Base-by-base conservation (phyloP, 2,797 vertebrate species). In the Cottoperca gobio region DNA sequence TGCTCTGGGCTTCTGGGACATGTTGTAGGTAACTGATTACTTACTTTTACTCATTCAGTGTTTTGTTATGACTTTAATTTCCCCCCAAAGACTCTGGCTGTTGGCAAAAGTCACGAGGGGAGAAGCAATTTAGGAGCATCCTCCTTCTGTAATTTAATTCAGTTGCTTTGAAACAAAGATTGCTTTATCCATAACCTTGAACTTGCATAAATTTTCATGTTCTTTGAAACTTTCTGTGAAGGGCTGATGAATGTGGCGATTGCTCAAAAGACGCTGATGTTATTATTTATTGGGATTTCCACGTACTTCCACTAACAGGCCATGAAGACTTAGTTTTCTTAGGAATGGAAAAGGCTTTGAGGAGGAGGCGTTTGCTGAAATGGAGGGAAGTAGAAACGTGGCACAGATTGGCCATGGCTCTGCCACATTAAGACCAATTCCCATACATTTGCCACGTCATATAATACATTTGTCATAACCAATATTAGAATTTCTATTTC, bases 1-100 rank as follows among this genome's bases (percentile, higher is more conserved):
- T 69, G 82, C 73, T 70, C 31, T 71, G 78, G 50, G 79, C 48
- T 66, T 86, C 64, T 54, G 73, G 70, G 74, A 73, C 55, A 60
- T 65, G 59, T 73, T 45, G 4, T 35, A 48, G 59, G 49, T 76
- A 62, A 87, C 48, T 45, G 40, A 61, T 78, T n/a, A 21, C 64
- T 70, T 31, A 33, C 46, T 55, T 64, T 74, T 42, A 14, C 28
- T 54, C 48, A 57, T 81, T 70, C 55, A 49, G 37, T 54, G 35
- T 37, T 49, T 65, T 72, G 39, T 61, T 19, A 19, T 50, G 53
- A 31, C 37, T 26, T 78, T 46, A 53, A 54, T 33, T 71, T 54
- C 59, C 45, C 48, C 23, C 42, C 21, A 73, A 64, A 70, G 53
- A 40, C 24, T 72, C 24, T 23, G 8, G 33, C 62, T 23, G 46